Base-by-base conservation (phyloP, 2,113 vertebrate species). In the Aptenodytes patagonicus region DNA sequence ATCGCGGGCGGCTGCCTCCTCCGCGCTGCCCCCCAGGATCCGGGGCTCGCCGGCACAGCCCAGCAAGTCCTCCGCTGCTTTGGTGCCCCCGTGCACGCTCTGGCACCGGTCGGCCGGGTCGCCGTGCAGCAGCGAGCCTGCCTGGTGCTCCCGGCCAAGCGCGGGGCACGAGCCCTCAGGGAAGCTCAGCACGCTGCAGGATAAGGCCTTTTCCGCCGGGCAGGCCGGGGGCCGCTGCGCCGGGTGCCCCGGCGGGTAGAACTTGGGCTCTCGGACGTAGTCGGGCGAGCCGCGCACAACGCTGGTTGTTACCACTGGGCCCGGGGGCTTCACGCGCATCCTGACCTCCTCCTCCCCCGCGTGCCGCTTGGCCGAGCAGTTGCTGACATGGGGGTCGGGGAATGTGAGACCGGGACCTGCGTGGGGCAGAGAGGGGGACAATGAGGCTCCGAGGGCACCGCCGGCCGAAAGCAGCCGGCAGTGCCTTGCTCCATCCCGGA, bases 261-360 rank as follows among this genome's bases (percentile, higher is more conserved):
- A 98, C 83, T 98, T 98, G 96, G 98, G 97, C 98, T 98, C 98
- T 96, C 97, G 98, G 97, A 97, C 97, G 97, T 98, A 98, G 97
- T 98, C 98, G 75, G 98, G 97, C 75, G 98, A 98, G 97, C 98
- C 98, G 19, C 96, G 98, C 83, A 98, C 96, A 97, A 98, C 96
- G 97, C 98, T 98, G 97, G 98, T 97, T 25, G 98, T 98, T 93
- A 98, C 98, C 96, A 98, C 97, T 96, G 98, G 97, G 96, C 98
- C 98, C 97, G 98, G 98, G 96, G 98, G 97, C 98, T 98, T 98
- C 97, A 98, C 98, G 95, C 98, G 98, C 98, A 98, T 98, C 98
- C 98, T 98, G 97, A 96, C 95, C 97, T 98, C 97, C 97, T 98
- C 98, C 98, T 98, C 98, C 93, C 97, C 95, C 88, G 95, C 60